Percentiles rank a stretch among this genome's conserved stretches.
Evolutionary conservation across 1,140 invertebrate genomes (phyloP).

Genomic region (Heliconius nattereri): DNA sequence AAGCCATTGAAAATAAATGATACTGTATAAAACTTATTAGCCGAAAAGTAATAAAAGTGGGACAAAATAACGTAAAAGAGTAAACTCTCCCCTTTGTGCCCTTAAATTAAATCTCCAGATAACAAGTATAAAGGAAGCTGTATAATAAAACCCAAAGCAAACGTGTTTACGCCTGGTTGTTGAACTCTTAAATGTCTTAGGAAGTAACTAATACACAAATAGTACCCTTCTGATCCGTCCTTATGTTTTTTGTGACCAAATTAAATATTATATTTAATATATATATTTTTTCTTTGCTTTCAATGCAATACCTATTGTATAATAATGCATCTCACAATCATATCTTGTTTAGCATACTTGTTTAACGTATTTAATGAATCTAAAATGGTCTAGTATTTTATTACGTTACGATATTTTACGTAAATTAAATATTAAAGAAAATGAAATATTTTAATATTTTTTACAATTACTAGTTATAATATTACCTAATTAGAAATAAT

Average conservation of each 20-base stretch:
- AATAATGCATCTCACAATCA: too few species aligned
- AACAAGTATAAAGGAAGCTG: conserved; percentile 8
- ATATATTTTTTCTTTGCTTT: too few species aligned
- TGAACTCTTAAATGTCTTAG: conserved; percentile 6
- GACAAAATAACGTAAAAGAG: background rate
- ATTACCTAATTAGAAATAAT: background rate
- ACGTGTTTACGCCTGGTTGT: conserved; percentile 13
- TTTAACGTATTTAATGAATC: background rate
- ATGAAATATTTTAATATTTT: too few species aligned
- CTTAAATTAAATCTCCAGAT: background rate
- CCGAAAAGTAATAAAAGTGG: conserved; percentile 1
- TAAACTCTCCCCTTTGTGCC: conserved; percentile 11
- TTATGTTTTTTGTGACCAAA: background rate
- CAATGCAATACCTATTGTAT: too few species aligned
- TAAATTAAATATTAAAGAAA: too few species aligned
- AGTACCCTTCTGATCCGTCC: background rate
- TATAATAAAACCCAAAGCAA: conserved; percentile 10
- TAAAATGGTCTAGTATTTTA: too few species aligned
- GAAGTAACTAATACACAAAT: background rate
- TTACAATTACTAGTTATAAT: too few species aligned
- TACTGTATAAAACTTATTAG: background rate
- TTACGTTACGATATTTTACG: too few species aligned
- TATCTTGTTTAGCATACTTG: background rate
- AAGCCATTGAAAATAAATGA: background rate
- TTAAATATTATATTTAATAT: background rate